phyloP scores from a whole-genome alignment of 2,113 vertebrate species.

The Leucosticte australis region DNA sequence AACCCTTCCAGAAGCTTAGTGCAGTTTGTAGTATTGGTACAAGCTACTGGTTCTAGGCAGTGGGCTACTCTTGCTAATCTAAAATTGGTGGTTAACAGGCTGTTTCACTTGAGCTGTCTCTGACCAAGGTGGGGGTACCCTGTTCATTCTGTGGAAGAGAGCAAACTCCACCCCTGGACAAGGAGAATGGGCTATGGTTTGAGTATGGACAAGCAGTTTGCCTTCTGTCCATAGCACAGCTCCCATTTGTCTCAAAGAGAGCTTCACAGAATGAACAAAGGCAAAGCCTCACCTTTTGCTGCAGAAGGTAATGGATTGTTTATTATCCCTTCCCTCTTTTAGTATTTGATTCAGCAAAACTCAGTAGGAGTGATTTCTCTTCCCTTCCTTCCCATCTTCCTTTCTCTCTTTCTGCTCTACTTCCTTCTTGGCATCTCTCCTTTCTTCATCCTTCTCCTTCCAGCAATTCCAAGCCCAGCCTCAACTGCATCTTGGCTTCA shows the following conservation, averaged over 20 bases:
- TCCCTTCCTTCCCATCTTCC: neutral
- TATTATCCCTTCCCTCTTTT: neutral
- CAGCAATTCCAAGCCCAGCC: neutral
- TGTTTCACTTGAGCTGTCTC: neutral
- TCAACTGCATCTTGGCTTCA: slow-evolving; percentile 16
- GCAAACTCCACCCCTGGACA: neutral
- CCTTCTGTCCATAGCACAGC: neutral
- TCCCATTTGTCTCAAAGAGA: neutral
- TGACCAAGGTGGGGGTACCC: neutral
- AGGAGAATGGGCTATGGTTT: rapidly evolving
- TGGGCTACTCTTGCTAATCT: neutral
- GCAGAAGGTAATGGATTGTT: neutral
- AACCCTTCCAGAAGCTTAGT: neutral
- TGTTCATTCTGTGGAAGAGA: neutral
- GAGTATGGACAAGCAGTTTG: neutral
- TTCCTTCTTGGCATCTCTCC: slow-evolving; percentile 41
- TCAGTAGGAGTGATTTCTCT: neutral
- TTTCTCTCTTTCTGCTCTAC: slow-evolving; percentile 19
- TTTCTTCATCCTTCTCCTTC: neutral
- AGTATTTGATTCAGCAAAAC: neutral
- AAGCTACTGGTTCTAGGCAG: neutral
- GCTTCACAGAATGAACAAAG: neutral
- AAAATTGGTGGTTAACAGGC: neutral
- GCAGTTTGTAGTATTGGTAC: neutral
- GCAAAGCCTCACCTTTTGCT: neutral